phyloP scores from a whole-genome alignment of 2,797 vertebrate species.

The Enteromius anoplus region DNA sequence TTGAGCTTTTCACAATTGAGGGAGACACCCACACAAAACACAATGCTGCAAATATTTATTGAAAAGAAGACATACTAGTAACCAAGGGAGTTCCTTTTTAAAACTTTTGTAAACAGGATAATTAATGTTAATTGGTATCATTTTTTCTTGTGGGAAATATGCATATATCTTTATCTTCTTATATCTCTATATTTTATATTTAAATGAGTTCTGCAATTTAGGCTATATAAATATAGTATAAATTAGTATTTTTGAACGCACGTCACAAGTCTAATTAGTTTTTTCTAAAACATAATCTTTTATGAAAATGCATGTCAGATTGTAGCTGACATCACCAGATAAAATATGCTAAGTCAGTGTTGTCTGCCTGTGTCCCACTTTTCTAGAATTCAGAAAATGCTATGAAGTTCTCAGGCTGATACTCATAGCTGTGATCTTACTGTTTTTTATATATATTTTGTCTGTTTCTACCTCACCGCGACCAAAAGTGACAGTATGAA shows the following conservation, averaged over 20 bases:
- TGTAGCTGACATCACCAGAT: slow-evolving; percentile 20
- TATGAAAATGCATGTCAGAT: slow-evolving; percentile 30
- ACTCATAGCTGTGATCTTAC: neutral
- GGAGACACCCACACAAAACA: no score
- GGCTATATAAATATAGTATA: no score
- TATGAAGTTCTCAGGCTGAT: neutral
- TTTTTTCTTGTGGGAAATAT: neutral
- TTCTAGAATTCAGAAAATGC: neutral
- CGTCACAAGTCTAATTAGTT: neutral
- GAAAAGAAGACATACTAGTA: slow-evolving; percentile 2
- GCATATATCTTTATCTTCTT: neutral
- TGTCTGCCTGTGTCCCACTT: neutral
- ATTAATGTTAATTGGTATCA: neutral
- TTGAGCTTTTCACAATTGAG: neutral
- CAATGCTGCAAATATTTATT: neutral
- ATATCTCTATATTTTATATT: neutral
- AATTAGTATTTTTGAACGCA: neutral
- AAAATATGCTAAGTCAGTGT: neutral
- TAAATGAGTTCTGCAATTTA: neutral
- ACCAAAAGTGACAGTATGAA: neutral
- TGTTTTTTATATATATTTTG: neutral
- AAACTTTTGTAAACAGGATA: neutral
- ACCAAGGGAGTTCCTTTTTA: neutral
- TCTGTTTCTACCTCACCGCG: neutral
- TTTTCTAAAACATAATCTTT: neutral